A percentile compares a stretch with the other conserved stretches of the same genome.
These are phyloP conservation scores for Goniozus legneri DNA, from an alignment of 1,140 invertebrate genomes.

Conservation along the genomic window DNA sequence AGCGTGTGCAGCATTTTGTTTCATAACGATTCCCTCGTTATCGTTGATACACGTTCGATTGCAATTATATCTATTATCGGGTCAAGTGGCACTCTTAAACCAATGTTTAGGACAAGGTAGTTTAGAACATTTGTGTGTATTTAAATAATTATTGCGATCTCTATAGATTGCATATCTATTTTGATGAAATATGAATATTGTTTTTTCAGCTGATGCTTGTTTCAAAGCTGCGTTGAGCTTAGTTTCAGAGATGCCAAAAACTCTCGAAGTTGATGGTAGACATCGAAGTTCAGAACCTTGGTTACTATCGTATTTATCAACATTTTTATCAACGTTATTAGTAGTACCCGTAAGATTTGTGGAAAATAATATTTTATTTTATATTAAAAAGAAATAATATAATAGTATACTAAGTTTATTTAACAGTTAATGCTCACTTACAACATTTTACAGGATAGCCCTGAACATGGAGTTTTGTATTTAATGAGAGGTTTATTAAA, in stretches of 20 bases:
- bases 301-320: constrained; percentile 68
- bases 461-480: constrained; percentile 78
- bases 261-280: constrained; percentile 74
- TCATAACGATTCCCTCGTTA: constrained; percentile 93
- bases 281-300: constrained; percentile 69
- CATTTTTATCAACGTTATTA: constrained; percentile 81
- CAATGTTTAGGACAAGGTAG: constrained; percentile 88
- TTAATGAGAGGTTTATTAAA: constrained; percentile 73
- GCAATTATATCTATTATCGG: constrained; percentile 82
- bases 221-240: constrained; percentile 83
- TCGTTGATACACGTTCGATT: constrained; percentile 70
- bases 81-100: constrained; percentile 86
- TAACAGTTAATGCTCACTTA: constrained; percentile 5
- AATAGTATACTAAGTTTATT: too few relatives aligned
- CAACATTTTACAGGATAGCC: constrained; percentile 66
- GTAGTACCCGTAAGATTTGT: constrained; percentile 73
- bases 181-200: constrained; percentile 10
- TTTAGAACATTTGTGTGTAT: constrained; percentile 2
- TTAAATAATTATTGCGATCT: too few relatives aligned
- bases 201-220: constrained; percentile 80
- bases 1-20: constrained; percentile 93
- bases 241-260: constrained; percentile 73
- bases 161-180: constrained; percentile 5
- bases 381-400: constrained; percentile 2
- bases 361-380: constrained; percentile 3